phyloP scores from a whole-genome alignment of 2,113 vertebrate species.

The Sakesphorus luctuosus region DNA sequence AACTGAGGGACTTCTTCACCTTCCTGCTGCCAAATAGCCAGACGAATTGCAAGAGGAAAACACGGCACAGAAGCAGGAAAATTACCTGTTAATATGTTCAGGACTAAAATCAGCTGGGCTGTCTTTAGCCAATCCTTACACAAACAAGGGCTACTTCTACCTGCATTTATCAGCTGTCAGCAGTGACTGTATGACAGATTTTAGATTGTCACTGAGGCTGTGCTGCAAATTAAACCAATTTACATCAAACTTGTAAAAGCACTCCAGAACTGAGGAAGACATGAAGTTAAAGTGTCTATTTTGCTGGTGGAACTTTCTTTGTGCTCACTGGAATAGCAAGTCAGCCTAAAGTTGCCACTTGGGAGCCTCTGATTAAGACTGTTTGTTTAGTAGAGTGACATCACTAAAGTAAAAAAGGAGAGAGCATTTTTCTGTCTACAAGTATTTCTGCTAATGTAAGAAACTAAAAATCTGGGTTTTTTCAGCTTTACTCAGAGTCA shows the following conservation, averaged over 20 bases:
- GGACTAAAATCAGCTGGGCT: conserved; percentile 6
- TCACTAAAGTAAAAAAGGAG: not conserved
- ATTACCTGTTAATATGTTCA: not conserved
- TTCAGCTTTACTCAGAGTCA: not conserved
- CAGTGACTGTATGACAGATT: not conserved
- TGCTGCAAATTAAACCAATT: not conserved
- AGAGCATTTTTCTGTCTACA: not conserved
- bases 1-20: conserved; percentile 52
- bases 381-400: not conserved
- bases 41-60: conserved; percentile 17
- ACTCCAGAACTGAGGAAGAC: not conserved
- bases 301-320: not conserved
- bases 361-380: not conserved
- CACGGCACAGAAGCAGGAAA: not conserved
- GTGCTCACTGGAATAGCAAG: not conserved
- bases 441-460: not conserved
- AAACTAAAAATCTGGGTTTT: not conserved
- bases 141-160: not conserved
- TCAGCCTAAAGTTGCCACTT: not conserved
- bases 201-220: not conserved
- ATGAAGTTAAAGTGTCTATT: not conserved
- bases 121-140: conserved; percentile 19
- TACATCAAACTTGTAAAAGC: not conserved
- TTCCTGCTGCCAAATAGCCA: conserved; percentile 7
- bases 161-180: conserved; percentile 39